Evolutionary conservation across 2,113 vertebrate genomes (phyloP).

Genomic region (Eclectus roratus): DNA sequence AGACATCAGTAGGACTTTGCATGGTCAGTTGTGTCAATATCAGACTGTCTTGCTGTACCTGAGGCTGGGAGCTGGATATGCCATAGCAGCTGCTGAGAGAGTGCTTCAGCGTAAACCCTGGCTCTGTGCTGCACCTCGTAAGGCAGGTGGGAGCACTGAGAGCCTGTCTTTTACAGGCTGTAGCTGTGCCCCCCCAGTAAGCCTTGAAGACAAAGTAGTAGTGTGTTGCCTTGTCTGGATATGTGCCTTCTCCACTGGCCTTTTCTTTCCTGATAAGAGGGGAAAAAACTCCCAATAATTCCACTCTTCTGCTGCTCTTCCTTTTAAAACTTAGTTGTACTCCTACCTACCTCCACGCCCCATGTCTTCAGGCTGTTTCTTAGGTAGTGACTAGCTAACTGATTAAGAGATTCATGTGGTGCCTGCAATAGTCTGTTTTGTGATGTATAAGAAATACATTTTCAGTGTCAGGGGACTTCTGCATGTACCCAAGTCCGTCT

Average conservation of each 20-base stretch:
- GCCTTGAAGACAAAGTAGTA: neutral
- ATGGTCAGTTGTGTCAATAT: neutral
- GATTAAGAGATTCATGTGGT: neutral
- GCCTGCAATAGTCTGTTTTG: neutral
- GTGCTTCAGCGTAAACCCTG: neutral
- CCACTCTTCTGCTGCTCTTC: neutral
- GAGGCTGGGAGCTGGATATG: neutral
- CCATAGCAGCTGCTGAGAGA: neutral
- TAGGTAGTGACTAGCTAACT: neutral
- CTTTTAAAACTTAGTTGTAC: neutral
- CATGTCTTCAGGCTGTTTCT: neutral
- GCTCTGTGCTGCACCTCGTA: too few relatives aligned
- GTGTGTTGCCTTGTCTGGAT: neutral
- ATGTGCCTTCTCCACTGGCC: neutral
- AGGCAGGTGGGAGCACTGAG: neutral
- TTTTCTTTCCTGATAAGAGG: neutral
- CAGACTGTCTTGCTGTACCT: neutral
- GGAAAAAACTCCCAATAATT: fast-evolving
- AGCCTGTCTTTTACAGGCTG: neutral
- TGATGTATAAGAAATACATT: neutral
- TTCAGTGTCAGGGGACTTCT: neutral
- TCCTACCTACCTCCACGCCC: neutral
- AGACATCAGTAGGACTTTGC: neutral
- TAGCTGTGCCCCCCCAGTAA: neutral
- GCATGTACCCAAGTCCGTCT: neutral